Evolutionary conservation across 2,797 vertebrate species (phyloP).

Genomic region (Gallinago nigripennis): DNA sequence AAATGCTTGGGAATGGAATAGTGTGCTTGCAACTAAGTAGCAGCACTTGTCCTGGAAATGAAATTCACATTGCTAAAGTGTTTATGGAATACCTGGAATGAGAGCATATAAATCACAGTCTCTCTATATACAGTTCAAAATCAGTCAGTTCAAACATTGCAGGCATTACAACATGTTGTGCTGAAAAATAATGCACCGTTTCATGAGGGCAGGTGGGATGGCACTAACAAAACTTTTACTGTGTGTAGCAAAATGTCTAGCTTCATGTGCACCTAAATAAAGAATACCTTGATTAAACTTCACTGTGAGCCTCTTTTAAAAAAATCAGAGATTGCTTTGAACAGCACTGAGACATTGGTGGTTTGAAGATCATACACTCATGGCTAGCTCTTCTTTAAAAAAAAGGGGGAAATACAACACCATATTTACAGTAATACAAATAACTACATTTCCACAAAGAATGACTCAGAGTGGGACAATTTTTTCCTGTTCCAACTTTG

Average conservation of each 20-base stretch:
- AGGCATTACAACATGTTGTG: background rate
- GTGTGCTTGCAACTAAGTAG: background rate
- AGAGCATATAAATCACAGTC: background rate
- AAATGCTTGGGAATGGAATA: conserved; percentile 24
- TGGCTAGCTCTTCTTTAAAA: background rate
- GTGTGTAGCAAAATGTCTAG: background rate
- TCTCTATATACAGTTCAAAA: conserved; percentile 1
- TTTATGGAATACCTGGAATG: conserved; percentile 56
- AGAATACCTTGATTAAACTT: conserved; percentile 13
- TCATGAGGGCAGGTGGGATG: background rate
- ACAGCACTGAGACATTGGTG: background rate
- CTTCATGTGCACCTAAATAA: conserved; percentile 16
- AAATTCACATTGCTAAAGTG: conserved; percentile 43
- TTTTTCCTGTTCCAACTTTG: background rate
- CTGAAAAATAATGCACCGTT: conserved; percentile 22
- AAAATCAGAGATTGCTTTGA: background rate
- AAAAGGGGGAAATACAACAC: background rate
- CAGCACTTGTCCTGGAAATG: conserved; percentile 48
- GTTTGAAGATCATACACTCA: background rate
- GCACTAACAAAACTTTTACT: conserved; percentile 9
- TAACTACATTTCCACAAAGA: background rate
- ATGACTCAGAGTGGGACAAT: background rate
- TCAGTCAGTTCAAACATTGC: background rate
- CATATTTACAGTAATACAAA: background rate
- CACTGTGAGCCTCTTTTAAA: background rate